Evolutionary conservation across 2,888 invertebrate species (phyloP).

Genomic region (Pterostichus niger): DNA sequence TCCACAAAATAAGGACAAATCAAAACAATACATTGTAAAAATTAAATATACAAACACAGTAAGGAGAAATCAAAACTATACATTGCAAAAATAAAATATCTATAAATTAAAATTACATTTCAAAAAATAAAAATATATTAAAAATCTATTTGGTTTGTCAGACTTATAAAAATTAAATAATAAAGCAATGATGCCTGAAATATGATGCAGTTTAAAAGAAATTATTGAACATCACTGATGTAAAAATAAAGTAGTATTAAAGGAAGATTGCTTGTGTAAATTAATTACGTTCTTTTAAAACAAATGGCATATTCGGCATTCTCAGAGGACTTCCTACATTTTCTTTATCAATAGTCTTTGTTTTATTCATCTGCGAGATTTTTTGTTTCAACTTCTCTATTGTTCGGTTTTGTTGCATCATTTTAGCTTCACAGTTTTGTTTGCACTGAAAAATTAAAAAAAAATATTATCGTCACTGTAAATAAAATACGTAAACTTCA

Average conservation of each 20-base stretch:
- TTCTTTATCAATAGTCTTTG: constrained; percentile 75
- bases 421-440: constrained; percentile 56
- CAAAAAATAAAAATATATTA: constrained; percentile 50
- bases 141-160: constrained; percentile 17
- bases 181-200: neutral
- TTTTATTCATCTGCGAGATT: constrained; percentile 71
- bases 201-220: too few species aligned
- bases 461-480: too few species aligned
- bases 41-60: too few species aligned
- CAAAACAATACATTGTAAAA: too few species aligned
- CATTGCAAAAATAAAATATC: neutral
- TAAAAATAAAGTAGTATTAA: neutral
- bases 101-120: constrained; percentile 39
- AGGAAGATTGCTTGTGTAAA: too few species aligned
- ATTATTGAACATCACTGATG: neutral
- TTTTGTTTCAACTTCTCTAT: constrained; percentile 77
- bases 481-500: too few species aligned
- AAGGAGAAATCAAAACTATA: neutral
- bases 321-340: constrained; percentile 76
- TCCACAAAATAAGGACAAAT: too few species aligned
- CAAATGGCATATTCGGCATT: constrained; percentile 68
- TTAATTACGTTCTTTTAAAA: constrained; percentile 77
- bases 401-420: constrained; percentile 73
- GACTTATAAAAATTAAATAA: constrained; percentile 35
- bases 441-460: constrained; percentile 45